Percentiles rank a stretch among this genome's conserved stretches.
phyloP scores from a whole-genome alignment of 2,888 invertebrate genomes.

The Apamea sordens region DNA sequence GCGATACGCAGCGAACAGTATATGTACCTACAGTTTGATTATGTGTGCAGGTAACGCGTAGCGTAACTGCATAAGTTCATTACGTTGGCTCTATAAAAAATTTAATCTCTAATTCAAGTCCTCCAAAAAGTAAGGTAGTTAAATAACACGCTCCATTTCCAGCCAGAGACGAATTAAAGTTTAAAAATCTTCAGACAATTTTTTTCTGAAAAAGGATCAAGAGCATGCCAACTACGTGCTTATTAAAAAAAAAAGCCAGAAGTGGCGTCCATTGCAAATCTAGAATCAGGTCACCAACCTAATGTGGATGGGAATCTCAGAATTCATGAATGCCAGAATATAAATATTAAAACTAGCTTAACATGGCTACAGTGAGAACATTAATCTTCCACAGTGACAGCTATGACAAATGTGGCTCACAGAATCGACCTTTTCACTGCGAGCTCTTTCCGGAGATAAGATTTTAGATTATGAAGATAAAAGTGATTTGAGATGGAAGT shows the following conservation, averaged over 20 bases:
- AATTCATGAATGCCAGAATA: slow-evolving; percentile 60
- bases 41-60: no score
- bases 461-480: slow-evolving; percentile 61
- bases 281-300: slow-evolving; percentile 45
- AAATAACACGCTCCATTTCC: background rate
- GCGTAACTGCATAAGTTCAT: background rate
- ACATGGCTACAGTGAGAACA: slow-evolving; percentile 37
- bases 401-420: slow-evolving; percentile 64
- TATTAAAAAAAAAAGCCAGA: slow-evolving; percentile 28
- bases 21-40: background rate
- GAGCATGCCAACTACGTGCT: background rate
- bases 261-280: slow-evolving; percentile 21
- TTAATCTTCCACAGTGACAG: slow-evolving; percentile 64
- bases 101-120: background rate
- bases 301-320: slow-evolving; percentile 58
- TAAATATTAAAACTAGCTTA: slow-evolving; percentile 65
- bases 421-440: slow-evolving; percentile 55
- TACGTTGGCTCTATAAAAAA: background rate
- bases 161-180: background rate
- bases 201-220: slow-evolving; percentile 9
- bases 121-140: background rate
- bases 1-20: background rate
- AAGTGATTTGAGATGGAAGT: slow-evolving; percentile 37
- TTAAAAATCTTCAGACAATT: background rate
- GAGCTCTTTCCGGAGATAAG: slow-evolving; percentile 37